Evolutionary conservation across 2,113 vertebrate species (phyloP).

Genomic region (Podocnemis expansa): DNA sequence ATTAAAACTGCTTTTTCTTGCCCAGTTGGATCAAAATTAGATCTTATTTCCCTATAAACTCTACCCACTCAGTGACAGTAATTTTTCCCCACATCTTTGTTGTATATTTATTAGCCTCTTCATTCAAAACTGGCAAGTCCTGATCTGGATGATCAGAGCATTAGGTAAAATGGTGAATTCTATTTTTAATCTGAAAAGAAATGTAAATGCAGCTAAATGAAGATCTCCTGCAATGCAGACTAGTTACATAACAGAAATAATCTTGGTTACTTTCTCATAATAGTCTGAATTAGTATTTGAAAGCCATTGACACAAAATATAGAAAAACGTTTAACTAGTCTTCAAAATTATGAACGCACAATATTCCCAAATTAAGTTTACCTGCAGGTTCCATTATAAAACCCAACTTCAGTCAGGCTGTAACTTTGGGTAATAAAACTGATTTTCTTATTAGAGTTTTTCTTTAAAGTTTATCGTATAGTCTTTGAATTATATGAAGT

Average conservation of each 20-base stretch:
- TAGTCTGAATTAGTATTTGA: background rate
- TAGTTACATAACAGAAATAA: background rate
- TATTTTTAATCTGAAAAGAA: slow-evolving; percentile 17
- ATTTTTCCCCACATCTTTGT: background rate
- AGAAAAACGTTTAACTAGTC: background rate
- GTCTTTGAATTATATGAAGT: background rate
- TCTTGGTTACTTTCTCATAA: background rate
- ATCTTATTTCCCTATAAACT: background rate
- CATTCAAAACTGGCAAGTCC: background rate
- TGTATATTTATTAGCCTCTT: background rate
- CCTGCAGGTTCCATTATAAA: background rate
- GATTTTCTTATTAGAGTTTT: slow-evolving; percentile 21
- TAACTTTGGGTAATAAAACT: slow-evolving; percentile 30
- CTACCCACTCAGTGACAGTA: background rate
- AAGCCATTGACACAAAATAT: background rate
- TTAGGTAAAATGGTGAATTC: background rate
- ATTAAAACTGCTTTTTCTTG: background rate
- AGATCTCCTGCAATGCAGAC: background rate
- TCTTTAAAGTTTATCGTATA: background rate
- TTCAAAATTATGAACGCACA: background rate
- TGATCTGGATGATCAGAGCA: background rate
- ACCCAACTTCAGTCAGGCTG: slow-evolving; percentile 17
- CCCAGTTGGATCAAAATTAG: background rate
- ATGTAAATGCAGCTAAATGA: background rate
- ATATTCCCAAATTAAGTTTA: background rate